Conservation (phyloP, 2,888 invertebrate genomes). For the Spodoptera littoralis region DNA sequence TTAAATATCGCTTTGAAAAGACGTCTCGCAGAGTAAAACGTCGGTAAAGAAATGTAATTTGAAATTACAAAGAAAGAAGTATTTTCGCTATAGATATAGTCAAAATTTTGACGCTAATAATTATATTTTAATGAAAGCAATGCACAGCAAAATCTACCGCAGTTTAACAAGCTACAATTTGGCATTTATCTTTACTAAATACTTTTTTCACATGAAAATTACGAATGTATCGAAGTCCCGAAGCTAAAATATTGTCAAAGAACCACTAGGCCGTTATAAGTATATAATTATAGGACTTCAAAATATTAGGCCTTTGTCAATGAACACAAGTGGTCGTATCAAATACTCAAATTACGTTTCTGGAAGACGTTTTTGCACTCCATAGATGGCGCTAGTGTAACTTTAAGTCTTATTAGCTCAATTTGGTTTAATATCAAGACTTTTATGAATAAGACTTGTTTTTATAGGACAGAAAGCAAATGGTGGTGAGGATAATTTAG, state of each 20-base stretch:
- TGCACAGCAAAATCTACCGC: too few species aligned
- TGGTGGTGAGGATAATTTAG: too few species aligned
- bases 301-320: constrained; percentile 7
- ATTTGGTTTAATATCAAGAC: too few species aligned
- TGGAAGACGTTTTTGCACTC: constrained; percentile 24
- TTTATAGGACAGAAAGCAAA: too few species aligned
- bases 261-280: not conserved
- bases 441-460: too few species aligned
- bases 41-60: not conserved
- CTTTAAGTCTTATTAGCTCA: not conserved
- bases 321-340: constrained; percentile 39
- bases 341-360: constrained; percentile 9
- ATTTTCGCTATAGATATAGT: too few species aligned
- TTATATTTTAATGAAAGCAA: too few species aligned
- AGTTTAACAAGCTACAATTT: not conserved
- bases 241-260: not conserved
- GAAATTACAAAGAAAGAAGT: too few species aligned
- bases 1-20: constrained; percentile 14
- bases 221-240: too few species aligned
- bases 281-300: not conserved
- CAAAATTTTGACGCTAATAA: too few species aligned
- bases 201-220: too few species aligned
- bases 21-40: constrained; percentile 26
- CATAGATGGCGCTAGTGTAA: constrained; percentile 1
- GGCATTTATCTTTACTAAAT: not conserved